Evolutionary conservation across 1,140 invertebrate genomes (phyloP), one percentile per base, ranked within the genome.

Genomic region (Grapholita molesta): DNA sequence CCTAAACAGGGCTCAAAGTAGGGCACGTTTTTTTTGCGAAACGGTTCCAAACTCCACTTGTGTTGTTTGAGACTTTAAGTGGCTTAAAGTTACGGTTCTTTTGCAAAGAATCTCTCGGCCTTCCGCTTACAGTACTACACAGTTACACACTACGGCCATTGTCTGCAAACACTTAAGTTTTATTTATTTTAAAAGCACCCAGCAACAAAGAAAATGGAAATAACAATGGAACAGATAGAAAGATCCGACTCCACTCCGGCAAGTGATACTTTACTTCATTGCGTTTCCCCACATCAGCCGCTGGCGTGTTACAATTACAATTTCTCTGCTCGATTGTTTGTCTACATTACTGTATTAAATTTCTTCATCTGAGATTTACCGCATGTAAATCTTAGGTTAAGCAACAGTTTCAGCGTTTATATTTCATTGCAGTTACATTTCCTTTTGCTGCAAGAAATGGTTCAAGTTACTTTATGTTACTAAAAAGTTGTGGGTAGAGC

Each of bases 51-150:
- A 78, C 72, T 79, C 70, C 72, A 78, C 71, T 79, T 77, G 74
- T 70, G 69, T 70, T 68, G 73, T 78, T 75, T 69, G 68, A 82
- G 72, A 61, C 79, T 81, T 78, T 82, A 82, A 84, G 80, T 81
- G 78, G 75, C 74, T 79, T 77, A 69, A 80, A 82, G 75, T 79
- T 82, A 69, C 23, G 70, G 69, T 70, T 74, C n/a, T 55, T 80
- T 70, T 77, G 68, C 67, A 68, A 77, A 76, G 67, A 75, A 72
- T 66, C 64, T n/a, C 35, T 38, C 70, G 66, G 28, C 53, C 55
- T 48, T 48, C 24, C 55, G 25, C 55, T n/a, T 24, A 6, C 42
- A 48, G 55, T 25, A 61, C 25, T 55, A 28, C 53, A 24, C 53
- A 28, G 23, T 9, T 55, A 28, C 53, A 24, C 53, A 28, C 53